phyloP scores from a whole-genome alignment of 1,140 invertebrate species.

The Phymorhynchus buccinoides region DNA sequence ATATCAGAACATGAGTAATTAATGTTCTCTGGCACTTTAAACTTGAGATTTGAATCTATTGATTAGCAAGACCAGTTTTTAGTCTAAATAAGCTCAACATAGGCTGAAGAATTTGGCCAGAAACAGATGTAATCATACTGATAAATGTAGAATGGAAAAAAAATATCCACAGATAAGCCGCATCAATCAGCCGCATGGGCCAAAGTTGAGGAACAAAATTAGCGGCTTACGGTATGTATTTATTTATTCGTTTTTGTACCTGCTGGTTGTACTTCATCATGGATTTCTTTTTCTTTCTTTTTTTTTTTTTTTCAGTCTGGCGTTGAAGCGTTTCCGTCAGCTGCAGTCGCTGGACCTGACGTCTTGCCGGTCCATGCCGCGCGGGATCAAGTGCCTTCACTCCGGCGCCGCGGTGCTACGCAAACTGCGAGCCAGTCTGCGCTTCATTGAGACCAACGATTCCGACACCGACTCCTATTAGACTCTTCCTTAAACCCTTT shows the following conservation, averaged over 20 bases:
- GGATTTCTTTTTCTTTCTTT: not conserved
- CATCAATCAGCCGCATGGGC: too few species aligned
- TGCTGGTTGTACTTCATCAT: too few species aligned
- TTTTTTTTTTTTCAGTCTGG: slow-evolving; percentile 71
- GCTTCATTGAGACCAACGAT: not conserved
- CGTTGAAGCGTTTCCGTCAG: slow-evolving; percentile 81
- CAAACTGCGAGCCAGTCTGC: slow-evolving; percentile 1
- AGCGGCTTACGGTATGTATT: not conserved
- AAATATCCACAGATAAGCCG: too few species aligned
- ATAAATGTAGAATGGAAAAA: too few species aligned
- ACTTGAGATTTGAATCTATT: too few species aligned
- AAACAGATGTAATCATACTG: too few species aligned
- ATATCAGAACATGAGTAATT: too few species aligned
- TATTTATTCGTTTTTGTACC: not conserved
- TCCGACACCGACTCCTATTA: not conserved
- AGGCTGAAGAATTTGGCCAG: too few species aligned
- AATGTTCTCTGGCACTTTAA: too few species aligned
- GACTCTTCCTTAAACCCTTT: not conserved
- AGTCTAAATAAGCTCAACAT: too few species aligned
- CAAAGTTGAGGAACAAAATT: too few species aligned
- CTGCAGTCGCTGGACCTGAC: slow-evolving; percentile 85
- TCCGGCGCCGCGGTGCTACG: not conserved
- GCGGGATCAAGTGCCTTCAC: slow-evolving; percentile 81
- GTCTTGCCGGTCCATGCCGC: slow-evolving; percentile 86
- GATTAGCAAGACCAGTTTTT: too few species aligned